Evolutionary conservation across 2,888 invertebrate genomes (phyloP).

Genomic region (Chesias legatella): DNA sequence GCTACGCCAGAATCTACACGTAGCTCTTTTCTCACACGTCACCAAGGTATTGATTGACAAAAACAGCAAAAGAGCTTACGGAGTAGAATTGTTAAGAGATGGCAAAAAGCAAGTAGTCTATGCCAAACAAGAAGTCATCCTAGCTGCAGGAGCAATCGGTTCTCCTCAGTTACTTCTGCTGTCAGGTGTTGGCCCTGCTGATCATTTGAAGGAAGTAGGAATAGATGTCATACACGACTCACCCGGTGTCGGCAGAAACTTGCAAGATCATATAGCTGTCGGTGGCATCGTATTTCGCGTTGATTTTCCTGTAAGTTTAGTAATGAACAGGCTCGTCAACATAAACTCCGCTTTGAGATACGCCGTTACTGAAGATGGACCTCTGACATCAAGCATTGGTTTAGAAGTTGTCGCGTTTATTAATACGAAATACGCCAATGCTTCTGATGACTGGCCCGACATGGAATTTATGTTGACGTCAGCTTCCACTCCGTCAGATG

Average conservation of each 20-base stretch:
- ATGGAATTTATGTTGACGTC: slow-evolving; percentile 95
- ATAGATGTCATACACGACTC: slow-evolving; percentile 87
- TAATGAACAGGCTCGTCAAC: slow-evolving; percentile 90
- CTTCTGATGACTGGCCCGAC: slow-evolving; percentile 94
- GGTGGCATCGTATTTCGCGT: slow-evolving; percentile 91
- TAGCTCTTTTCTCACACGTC: slow-evolving; percentile 89
- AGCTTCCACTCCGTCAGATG: slow-evolving; percentile 90
- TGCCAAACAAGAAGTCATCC: slow-evolving; percentile 89
- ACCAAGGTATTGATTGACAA: slow-evolving; percentile 88
- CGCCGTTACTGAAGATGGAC: slow-evolving; percentile 92
- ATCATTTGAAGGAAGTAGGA: slow-evolving; percentile 86
- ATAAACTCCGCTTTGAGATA: slow-evolving; percentile 91
- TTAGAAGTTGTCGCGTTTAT: slow-evolving; percentile 94
- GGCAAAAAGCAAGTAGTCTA: slow-evolving; percentile 82
- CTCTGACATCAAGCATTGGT: slow-evolving; percentile 91
- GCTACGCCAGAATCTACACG: slow-evolving; percentile 88
- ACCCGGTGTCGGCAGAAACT: slow-evolving; percentile 91
- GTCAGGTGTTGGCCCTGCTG: slow-evolving; percentile 89
- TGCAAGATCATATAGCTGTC: slow-evolving; percentile 94
- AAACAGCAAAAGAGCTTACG: slow-evolving; percentile 85
- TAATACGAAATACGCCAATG: slow-evolving; percentile 92
- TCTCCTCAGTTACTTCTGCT: slow-evolving; percentile 96
- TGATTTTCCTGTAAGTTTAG: slow-evolving; percentile 89
- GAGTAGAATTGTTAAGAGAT: slow-evolving; percentile 88
- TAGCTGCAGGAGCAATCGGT: slow-evolving; percentile 94